A percentile compares a stretch with the other conserved stretches of the same genome.
Conservation (phyloP, 2,113 vertebrate species). For the Petrocephalus microphthalmus region DNA sequence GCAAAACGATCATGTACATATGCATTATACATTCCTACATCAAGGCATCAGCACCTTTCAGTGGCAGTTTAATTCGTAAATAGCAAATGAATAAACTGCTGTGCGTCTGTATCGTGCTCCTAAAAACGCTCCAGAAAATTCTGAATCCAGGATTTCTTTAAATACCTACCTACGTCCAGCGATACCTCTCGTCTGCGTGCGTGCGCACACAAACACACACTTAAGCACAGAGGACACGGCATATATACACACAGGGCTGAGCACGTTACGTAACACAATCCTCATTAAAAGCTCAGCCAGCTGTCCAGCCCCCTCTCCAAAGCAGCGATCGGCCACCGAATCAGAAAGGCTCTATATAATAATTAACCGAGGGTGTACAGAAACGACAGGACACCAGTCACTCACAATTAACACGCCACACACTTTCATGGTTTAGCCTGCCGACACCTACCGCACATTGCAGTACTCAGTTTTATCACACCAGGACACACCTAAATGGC, state of each 20-base stretch:
- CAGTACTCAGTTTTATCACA: background rate
- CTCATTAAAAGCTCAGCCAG: background rate
- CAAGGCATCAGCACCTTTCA: background rate
- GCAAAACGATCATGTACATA: background rate
- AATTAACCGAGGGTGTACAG: background rate
- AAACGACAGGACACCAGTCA: background rate
- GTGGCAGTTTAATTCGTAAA: background rate
- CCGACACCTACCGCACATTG: background rate
- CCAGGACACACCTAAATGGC: background rate
- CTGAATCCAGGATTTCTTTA: background rate
- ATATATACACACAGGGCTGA: background rate
- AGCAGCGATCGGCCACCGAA: background rate
- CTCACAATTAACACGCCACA: background rate
- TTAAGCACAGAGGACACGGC: background rate
- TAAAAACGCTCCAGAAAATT: background rate
- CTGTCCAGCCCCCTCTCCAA: background rate
- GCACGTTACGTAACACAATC: background rate
- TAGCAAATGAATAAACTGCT: background rate
- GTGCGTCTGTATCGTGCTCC: background rate
- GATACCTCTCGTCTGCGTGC: background rate
- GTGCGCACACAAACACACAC: background rate
- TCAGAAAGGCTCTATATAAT: background rate
- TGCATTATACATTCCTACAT: background rate
- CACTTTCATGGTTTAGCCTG: background rate
- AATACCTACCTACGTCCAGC: background rate